Evolutionary conservation across 2,888 invertebrate genomes (phyloP).

Genomic region (Trissolcus brochymenae): DNA sequence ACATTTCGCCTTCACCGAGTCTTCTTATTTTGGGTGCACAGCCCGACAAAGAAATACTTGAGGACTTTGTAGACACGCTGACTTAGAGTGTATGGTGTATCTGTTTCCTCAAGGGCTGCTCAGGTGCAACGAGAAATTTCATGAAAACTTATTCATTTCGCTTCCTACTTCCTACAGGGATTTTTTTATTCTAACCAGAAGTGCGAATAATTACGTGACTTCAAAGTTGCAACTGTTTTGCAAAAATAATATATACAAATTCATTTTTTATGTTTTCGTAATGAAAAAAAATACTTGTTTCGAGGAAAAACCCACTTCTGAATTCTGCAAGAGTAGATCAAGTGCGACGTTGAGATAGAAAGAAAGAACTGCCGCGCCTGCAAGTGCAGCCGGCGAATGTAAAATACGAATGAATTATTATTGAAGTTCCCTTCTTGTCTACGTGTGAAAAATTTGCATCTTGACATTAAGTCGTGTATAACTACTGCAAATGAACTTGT

Average conservation of each 20-base stretch:
- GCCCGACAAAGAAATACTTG: constrained; percentile 58
- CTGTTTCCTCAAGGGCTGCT: constrained; percentile 33
- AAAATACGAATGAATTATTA: constrained; percentile 53
- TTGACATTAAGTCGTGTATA: constrained; percentile 39
- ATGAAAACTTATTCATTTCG: not conserved
- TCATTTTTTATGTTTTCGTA: too few relatives aligned
- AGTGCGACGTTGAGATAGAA: constrained; percentile 22
- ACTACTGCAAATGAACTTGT: constrained; percentile 26
- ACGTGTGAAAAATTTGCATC: constrained; percentile 52
- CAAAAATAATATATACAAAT: too few relatives aligned
- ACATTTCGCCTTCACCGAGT: constrained; percentile 51
- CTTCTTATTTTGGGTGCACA: constrained; percentile 51
- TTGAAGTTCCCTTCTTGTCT: constrained; percentile 21
- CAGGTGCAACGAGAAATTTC: constrained; percentile 10
- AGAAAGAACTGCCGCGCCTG: constrained; percentile 18
- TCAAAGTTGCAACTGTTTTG: too few relatives aligned
- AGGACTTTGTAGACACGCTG: constrained; percentile 55
- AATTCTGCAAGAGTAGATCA: constrained; percentile 17
- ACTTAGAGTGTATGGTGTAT: constrained; percentile 52
- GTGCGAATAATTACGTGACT: too few relatives aligned
- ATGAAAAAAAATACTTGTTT: too few relatives aligned
- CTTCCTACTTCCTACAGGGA: not conserved
- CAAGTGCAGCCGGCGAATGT: constrained; percentile 32
- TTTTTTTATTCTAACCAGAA: not conserved
- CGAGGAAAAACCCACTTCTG: not conserved